Conservation (phyloP, 2,888 invertebrate species). For the Tenthredo amoena region DNA sequence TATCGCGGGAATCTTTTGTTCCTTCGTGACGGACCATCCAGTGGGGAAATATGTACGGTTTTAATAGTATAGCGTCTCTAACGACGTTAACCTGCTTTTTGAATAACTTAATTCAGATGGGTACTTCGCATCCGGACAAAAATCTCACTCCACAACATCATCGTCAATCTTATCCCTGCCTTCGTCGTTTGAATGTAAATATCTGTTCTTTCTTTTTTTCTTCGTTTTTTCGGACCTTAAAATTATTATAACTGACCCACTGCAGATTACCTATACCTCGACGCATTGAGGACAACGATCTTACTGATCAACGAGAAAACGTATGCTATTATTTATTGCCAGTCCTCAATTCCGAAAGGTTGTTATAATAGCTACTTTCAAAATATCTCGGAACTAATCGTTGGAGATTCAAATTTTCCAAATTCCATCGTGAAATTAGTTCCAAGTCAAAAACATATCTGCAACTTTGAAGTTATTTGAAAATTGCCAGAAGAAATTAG, state of each 20-base stretch:
- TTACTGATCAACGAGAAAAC: background rate
- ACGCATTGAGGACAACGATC: background rate
- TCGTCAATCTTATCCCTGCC: background rate
- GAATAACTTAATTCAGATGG: slow-evolving; percentile 6
- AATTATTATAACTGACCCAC: slow-evolving; percentile 12
- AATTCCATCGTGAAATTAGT: background rate
- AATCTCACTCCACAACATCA: background rate
- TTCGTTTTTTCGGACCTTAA: background rate
- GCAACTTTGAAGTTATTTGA: background rate
- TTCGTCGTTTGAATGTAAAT: background rate
- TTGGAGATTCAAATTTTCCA: background rate
- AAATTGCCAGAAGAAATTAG: background rate
- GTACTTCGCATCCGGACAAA: background rate
- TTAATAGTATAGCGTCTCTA: slow-evolving; percentile 36
- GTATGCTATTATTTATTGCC: background rate
- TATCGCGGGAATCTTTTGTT: background rate
- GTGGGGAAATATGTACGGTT: slow-evolving; percentile 2
- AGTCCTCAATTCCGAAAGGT: background rate
- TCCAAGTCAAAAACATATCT: background rate
- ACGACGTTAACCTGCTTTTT: slow-evolving; percentile 39
- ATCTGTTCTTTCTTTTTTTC: background rate
- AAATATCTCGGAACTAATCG: background rate
- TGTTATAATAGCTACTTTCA: background rate
- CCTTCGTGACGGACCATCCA: background rate
- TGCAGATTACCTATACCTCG: background rate